These are phyloP conservation scores for Melipona quadrifasciata DNA, from an alignment of 1,140 invertebrate species.

Conservation along the genomic window DNA sequence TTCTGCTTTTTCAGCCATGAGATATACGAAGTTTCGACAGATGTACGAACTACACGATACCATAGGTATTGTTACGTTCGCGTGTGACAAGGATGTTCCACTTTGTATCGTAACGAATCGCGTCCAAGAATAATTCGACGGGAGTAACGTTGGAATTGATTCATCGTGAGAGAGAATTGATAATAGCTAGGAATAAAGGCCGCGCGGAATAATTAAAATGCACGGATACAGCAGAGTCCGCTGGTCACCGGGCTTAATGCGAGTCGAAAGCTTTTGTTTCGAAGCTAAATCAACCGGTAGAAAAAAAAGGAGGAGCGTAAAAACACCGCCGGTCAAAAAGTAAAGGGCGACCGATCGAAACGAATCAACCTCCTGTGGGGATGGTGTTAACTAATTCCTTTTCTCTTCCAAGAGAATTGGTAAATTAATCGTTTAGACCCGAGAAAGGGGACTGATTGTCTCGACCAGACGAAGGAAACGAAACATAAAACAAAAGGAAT, in stretches of 20 bases:
- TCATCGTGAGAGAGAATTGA: background rate
- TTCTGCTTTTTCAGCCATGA: background rate
- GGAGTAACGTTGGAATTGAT: slow-evolving; percentile 21
- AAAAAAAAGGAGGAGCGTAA: background rate
- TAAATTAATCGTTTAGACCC: background rate
- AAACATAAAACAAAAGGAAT: too few species aligned
- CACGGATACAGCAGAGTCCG: background rate
- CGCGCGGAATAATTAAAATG: slow-evolving; percentile 22
- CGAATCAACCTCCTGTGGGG: background rate
- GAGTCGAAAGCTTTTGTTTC: slow-evolving; percentile 28
- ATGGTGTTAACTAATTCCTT: background rate
- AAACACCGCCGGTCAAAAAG: background rate
- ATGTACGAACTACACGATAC: too few species aligned
- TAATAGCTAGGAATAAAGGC: background rate
- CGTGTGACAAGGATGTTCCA: background rate
- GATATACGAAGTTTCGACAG: background rate
- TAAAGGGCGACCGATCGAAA: background rate
- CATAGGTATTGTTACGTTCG: background rate
- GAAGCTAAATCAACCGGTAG: background rate
- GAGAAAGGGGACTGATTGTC: too few species aligned
- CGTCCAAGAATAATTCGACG: background rate
- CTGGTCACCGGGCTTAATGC: background rate
- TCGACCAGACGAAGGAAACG: background rate
- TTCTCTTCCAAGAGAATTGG: background rate
- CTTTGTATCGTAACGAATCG: background rate